Percentiles rank a stretch among this genome's conserved stretches.
Conservation (phyloP, 2,888 invertebrate species). For the Petrolisthes cinctipes region DNA sequence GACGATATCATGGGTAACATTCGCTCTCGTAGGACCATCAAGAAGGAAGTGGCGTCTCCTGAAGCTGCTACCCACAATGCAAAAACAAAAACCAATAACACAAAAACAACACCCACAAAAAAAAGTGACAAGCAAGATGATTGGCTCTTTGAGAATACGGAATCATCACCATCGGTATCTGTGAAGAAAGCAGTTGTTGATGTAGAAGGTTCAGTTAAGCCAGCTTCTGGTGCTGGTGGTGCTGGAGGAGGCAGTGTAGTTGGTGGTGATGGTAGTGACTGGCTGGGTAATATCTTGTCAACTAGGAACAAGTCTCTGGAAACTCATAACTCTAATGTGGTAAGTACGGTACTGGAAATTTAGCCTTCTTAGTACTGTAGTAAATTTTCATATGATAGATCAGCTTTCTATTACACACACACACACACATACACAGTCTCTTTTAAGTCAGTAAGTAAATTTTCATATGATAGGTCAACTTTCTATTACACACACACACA, state of each 20-base stretch:
- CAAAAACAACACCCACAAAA: slow-evolving; percentile 8
- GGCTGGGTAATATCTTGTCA: slow-evolving; percentile 41
- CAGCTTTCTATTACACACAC: too few species aligned
- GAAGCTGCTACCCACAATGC: neutral
- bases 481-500: too few species aligned
- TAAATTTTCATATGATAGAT: too few species aligned
- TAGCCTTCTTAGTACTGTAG: too few species aligned
- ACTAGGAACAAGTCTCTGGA: slow-evolving; percentile 21
- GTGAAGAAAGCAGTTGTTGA: too few species aligned
- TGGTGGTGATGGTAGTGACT: slow-evolving; percentile 25
- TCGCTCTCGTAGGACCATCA: slow-evolving; percentile 23
- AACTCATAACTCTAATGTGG: neutral
- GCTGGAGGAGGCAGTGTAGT: slow-evolving; percentile 10
- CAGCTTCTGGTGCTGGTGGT: neutral
- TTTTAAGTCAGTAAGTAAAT: too few species aligned
- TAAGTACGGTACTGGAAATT: neutral
- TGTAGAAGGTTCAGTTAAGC: too few species aligned
- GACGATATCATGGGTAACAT: slow-evolving; percentile 49
- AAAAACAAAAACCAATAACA: neutral
- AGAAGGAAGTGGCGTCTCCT: slow-evolving; percentile 4
- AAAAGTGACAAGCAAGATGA: slow-evolving; percentile 18
- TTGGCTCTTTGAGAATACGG: slow-evolving; percentile 48
- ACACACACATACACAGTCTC: too few species aligned
- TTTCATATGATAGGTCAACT: too few species aligned
- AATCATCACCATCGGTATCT: neutral